These are phyloP conservation scores for Carposina sasakii DNA, from an alignment of 1,140 invertebrate genomes.

Conservation along the genomic window DNA sequence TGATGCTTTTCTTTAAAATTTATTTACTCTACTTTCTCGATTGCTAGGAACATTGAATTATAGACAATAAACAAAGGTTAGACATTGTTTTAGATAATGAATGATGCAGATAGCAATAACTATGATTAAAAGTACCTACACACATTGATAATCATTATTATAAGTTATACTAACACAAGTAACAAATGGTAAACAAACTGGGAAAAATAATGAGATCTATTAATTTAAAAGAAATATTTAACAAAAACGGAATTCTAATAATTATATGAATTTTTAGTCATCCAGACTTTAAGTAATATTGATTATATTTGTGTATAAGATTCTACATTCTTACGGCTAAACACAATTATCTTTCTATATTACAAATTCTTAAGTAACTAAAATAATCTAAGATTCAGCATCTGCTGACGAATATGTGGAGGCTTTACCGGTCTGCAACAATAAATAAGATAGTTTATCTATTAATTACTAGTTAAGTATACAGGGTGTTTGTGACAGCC, in stretches of 20 bases:
- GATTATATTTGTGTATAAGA: background rate
- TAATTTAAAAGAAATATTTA: slow-evolving; percentile 12
- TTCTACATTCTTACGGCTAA: slow-evolving; percentile 1
- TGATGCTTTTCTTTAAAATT: too few relatives aligned
- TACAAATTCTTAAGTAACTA: slow-evolving; percentile 1
- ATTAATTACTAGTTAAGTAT: too few relatives aligned
- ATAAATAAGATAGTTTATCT: too few relatives aligned
- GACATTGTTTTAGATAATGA: too few relatives aligned
- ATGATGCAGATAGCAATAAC: too few relatives aligned
- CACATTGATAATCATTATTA: background rate
- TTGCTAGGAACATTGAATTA: too few relatives aligned
- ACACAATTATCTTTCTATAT: background rate
- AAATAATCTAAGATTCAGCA: slow-evolving; percentile 40
- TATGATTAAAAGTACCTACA: background rate
- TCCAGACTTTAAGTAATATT: background rate
- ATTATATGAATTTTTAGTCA: slow-evolving; percentile 7
- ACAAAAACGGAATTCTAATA: slow-evolving; percentile 13
- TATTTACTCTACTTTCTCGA: too few relatives aligned
- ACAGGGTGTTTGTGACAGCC: too few relatives aligned
- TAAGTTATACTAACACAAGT: background rate
- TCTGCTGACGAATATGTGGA: slow-evolving; percentile 49
- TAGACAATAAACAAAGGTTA: too few relatives aligned
- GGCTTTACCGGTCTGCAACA: slow-evolving; percentile 58
- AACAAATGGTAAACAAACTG: background rate
- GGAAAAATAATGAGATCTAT: slow-evolving; percentile 13